Base-by-base conservation (phyloP, 1,140 invertebrate species). In the Achroia grisella region DNA sequence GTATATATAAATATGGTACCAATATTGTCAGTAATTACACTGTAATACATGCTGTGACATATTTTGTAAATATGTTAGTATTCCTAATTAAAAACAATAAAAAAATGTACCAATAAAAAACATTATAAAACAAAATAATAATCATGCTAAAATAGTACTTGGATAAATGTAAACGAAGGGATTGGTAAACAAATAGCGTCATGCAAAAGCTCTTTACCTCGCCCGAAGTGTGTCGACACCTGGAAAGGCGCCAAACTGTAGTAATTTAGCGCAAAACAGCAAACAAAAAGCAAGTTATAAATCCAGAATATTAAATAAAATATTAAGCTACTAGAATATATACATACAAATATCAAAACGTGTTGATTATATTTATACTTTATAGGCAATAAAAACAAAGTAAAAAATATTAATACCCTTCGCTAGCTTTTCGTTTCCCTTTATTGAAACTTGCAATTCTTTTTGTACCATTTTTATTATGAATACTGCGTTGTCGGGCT, bases 391-490 rank as follows among this genome's bases (percentile, higher is more conserved):
- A n/a, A n/a, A 3, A 1, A 4, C 2, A 13, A 37, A 37, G 29
- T 39, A 32, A 37, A 30, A 15, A 34, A 11, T 14, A 10, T 34
- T 30, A 35, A 52, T 71, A 84, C 80, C 76, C 72, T 58, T 84
- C 76, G 44, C 53, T 75, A 5, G 51, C 44, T 67, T 73, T 82
- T 37, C 69, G 46, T 42, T 74, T 80, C 43, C 76, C 74, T 68
- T 81, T 79, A 52, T 42, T 75, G 44, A 82, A 72, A 64, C 75
- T 84, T 45, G 67, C 55, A 11, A 67, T 52, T 53, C 72, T 66
- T 68, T 79, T 83, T 14, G 67, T 62, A 15, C 69, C 71, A 67
- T 79, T 84, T 62, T 81, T 81, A 57, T 70, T 76, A 31, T 80
- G 71, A 52, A 81, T 81, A 66, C 71, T 80, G 46, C 80, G 55